Evolutionary conservation across 64 coral and sea anemone genomes (phyloP).

Genomic region (Pachyseris speciosa): DNA sequence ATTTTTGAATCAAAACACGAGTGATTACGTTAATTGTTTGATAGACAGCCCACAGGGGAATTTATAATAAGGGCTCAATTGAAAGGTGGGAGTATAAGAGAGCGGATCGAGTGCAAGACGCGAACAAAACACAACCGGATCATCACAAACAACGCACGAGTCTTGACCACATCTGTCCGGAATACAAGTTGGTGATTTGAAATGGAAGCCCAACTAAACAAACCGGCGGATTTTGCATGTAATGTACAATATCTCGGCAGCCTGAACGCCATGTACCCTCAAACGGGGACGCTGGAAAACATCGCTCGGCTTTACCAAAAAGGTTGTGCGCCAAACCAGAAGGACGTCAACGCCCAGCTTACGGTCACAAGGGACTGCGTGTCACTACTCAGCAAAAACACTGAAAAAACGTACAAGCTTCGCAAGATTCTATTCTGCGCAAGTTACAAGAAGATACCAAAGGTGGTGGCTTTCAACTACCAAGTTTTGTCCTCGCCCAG

Average conservation of each 20-base stretch:
- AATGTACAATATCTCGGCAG: constrained; percentile 53
- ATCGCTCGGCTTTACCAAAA: constrained; percentile 61
- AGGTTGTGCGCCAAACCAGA: constrained; percentile 39
- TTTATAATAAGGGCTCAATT: neutral
- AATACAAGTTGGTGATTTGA: neutral
- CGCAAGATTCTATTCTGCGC: constrained; percentile 67
- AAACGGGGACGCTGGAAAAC: constrained; percentile 64
- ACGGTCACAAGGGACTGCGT: constrained; percentile 19
- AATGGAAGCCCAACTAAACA: neutral
- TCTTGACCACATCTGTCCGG: neutral
- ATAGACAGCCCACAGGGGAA: neutral
- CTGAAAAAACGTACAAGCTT: constrained; percentile 26
- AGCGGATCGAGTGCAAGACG: neutral
- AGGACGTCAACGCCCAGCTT: neutral
- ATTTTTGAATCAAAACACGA: constrained; percentile 24
- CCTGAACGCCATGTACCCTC: constrained; percentile 24
- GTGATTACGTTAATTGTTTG: constrained; percentile 28
- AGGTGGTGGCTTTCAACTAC: constrained; percentile 70
- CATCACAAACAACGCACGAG: neutral
- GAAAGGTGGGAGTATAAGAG: neutral
- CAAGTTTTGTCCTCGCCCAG: neutral
- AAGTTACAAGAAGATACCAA: constrained; percentile 71
- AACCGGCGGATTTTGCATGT: constrained; percentile 23
- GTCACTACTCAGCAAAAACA: constrained; percentile 3
- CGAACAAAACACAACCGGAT: neutral